phyloP scores from a whole-genome alignment of 2,113 vertebrate species.

The Zosterops lateralis region DNA sequence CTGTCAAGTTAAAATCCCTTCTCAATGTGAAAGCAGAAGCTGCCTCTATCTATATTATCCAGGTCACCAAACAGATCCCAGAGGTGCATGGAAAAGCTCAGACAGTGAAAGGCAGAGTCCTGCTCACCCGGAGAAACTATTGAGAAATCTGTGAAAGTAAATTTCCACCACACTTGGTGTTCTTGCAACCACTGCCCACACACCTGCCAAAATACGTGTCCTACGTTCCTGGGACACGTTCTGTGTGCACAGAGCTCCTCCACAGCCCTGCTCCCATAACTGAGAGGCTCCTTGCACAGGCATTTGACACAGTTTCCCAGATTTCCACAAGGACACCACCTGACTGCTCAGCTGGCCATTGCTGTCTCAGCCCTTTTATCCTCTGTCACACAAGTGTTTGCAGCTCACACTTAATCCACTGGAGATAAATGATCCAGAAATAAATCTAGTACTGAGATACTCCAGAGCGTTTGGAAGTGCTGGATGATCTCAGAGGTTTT shows the following conservation, averaged over 20 bases:
- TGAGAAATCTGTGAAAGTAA: background rate
- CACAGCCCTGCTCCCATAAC: background rate
- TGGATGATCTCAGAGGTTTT: background rate
- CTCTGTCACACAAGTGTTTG: accelerated
- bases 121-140: background rate
- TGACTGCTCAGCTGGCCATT: background rate
- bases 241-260: background rate
- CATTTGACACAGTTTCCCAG: background rate
- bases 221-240: background rate
- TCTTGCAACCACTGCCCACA: background rate
- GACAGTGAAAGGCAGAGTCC: background rate
- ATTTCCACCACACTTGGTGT: background rate
- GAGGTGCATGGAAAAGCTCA: background rate
- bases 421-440: background rate
- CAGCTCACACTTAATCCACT: background rate
- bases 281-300: background rate
- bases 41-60: background rate
- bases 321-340: background rate
- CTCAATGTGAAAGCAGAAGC: background rate
- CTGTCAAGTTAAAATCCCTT: background rate
- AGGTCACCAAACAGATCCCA: background rate
- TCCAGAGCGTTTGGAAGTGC: background rate
- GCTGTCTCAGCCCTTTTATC: background rate
- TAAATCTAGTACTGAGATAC: background rate
- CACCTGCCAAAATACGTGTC: background rate